Evolutionary conservation across 2,113 vertebrate genomes (phyloP).

Genomic region (Heterotis niloticus): DNA sequence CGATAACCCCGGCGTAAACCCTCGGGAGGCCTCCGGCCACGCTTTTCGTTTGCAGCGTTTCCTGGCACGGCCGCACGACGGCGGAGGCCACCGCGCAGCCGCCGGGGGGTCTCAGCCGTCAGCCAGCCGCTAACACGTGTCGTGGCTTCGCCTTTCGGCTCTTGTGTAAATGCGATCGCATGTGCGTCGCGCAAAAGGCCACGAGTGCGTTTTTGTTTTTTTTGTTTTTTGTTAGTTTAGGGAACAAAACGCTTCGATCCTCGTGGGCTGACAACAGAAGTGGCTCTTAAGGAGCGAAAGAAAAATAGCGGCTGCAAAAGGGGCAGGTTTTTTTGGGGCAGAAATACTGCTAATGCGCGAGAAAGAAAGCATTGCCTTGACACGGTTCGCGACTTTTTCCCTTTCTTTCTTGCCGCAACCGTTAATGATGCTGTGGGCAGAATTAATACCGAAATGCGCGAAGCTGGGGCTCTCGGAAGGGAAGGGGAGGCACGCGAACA

Average conservation of each 20-base stretch:
- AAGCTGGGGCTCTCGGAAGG: too few relatives aligned
- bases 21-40: constrained; percentile 37
- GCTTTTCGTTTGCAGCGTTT: constrained; percentile 35
- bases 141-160: not conserved
- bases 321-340: too few relatives aligned
- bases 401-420: too few relatives aligned
- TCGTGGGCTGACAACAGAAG: not conserved
- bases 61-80: not conserved
- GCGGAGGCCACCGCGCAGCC: not conserved
- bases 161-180: not conserved
- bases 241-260: too few relatives aligned
- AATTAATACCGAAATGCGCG: too few relatives aligned
- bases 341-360: too few relatives aligned
- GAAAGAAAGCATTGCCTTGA: too few relatives aligned
- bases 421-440: too few relatives aligned
- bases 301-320: not conserved
- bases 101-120: not conserved
- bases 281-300: not conserved
- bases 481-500: too few relatives aligned
- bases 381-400: too few relatives aligned
- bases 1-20: constrained; percentile 34
- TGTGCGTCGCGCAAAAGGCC: not conserved
- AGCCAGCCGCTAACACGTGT: not conserved
- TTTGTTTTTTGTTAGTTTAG: too few relatives aligned
- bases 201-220: not conserved